A percentile compares a stretch with the other conserved stretches of the same genome.
These are phyloP conservation scores for Hippocampus abdominalis DNA, from an alignment of 2,113 vertebrate genomes.

Conservation along the genomic window DNA sequence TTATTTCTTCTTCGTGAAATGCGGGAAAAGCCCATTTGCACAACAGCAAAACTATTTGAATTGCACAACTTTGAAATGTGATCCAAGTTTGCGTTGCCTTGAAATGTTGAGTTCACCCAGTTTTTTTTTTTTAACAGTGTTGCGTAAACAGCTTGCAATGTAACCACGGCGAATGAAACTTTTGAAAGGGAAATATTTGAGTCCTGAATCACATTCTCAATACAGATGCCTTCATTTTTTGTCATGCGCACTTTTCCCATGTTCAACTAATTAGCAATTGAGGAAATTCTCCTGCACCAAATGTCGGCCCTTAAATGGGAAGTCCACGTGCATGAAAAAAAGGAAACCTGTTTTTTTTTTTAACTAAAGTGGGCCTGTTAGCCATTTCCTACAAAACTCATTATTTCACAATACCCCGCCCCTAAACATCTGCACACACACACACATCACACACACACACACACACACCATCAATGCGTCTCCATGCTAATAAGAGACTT, in stretches of 20 bases:
- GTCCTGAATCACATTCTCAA: background rate
- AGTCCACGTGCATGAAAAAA: slow-evolving; percentile 19
- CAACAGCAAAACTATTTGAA: too few species aligned
- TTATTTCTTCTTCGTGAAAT: too few species aligned
- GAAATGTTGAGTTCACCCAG: too few species aligned
- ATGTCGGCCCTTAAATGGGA: slow-evolving; percentile 1
- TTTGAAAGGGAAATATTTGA: background rate
- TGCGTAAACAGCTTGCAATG: background rate
- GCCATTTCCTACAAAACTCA: slow-evolving; percentile 49
- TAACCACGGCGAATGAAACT: too few species aligned
- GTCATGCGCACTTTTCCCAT: background rate
- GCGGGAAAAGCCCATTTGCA: too few species aligned
- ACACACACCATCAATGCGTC: slow-evolving; percentile 41
- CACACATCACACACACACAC: slow-evolving; percentile 36
- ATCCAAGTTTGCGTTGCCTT: too few species aligned
- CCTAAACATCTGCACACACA: slow-evolving; percentile 27
- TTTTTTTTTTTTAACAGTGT: too few species aligned
- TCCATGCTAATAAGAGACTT: slow-evolving; percentile 20
- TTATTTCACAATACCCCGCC: slow-evolving; percentile 36
- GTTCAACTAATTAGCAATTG: background rate
- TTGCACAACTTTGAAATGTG: too few species aligned
- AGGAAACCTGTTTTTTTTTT: slow-evolving; percentile 10
- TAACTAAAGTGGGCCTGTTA: slow-evolving; percentile 14
- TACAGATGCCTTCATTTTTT: background rate
- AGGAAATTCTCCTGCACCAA: background rate